These are phyloP conservation scores for Acleris cristana DNA, from an alignment of 2,888 invertebrate genomes.

Conservation along the genomic window DNA sequence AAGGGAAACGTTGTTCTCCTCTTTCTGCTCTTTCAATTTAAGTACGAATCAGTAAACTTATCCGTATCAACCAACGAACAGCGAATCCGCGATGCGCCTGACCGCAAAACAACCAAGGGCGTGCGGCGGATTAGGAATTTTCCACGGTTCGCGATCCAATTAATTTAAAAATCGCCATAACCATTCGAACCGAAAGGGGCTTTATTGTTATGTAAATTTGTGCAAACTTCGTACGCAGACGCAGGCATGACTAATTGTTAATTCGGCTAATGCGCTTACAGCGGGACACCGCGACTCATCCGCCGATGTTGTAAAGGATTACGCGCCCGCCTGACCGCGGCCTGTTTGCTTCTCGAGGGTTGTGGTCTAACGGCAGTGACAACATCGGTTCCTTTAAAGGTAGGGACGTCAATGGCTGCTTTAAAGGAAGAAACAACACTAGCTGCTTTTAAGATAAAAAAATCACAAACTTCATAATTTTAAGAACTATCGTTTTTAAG, in stretches of 20 bases:
- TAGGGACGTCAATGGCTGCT: background rate
- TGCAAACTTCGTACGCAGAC: slow-evolving; percentile 79
- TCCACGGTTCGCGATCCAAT: slow-evolving; percentile 77
- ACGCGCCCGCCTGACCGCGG: slow-evolving; percentile 48
- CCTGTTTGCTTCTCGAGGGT: slow-evolving; percentile 41
- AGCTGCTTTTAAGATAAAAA: background rate
- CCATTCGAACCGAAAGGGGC: slow-evolving; percentile 66
- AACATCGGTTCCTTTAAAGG: slow-evolving; percentile 13
- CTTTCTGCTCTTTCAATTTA: background rate
- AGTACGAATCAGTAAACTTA: background rate
- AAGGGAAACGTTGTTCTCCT: too few species aligned
- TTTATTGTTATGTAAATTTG: slow-evolving; percentile 83
- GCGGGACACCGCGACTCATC: slow-evolving; percentile 59
- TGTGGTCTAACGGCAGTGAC: slow-evolving; percentile 30
- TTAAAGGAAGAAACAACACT: background rate
- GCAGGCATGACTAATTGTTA: slow-evolving; percentile 83
- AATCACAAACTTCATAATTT: background rate
- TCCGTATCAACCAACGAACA: slow-evolving; percentile 3
- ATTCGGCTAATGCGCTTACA: slow-evolving; percentile 81
- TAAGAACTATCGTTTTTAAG: too few species aligned
- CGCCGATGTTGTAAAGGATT: slow-evolving; percentile 61
- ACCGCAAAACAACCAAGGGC: slow-evolving; percentile 60
- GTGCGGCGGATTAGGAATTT: slow-evolving; percentile 63
- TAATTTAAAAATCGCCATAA: slow-evolving; percentile 81
- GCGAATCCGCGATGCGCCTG: slow-evolving; percentile 45